These are phyloP conservation scores for Drosophila quinaria DNA, from an alignment of 2,888 invertebrate species.

Conservation along the genomic window DNA sequence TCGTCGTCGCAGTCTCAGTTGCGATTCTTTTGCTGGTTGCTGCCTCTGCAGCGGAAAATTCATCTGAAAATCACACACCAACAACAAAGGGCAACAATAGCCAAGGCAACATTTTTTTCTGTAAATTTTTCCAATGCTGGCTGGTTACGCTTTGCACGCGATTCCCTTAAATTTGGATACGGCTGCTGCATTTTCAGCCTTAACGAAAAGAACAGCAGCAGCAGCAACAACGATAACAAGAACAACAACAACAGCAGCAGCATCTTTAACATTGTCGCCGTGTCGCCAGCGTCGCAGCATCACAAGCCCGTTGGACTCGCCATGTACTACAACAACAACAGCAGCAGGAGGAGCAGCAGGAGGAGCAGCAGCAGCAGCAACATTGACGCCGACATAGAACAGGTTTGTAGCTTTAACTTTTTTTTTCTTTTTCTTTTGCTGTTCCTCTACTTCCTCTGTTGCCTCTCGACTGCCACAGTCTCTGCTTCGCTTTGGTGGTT, in stretches of 20 bases:
- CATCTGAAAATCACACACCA: slow-evolving; percentile 55
- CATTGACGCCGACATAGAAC: slow-evolving; percentile 66
- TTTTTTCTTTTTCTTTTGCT: slow-evolving; percentile 33
- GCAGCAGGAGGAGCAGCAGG: slow-evolving; percentile 33
- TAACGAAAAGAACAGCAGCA: slow-evolving; percentile 42
- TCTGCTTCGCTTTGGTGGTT: slow-evolving; percentile 43
- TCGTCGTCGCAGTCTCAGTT: slow-evolving; percentile 51
- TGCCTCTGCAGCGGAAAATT: slow-evolving; percentile 70
- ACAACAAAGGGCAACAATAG: slow-evolving; percentile 37
- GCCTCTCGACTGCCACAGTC: slow-evolving; percentile 22
- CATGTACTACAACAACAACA: slow-evolving; percentile 60
- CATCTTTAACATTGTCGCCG: slow-evolving; percentile 71
- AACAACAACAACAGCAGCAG: slow-evolving; percentile 37
- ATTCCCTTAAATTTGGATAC: slow-evolving; percentile 61
- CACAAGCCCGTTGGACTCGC: slow-evolving; percentile 60
- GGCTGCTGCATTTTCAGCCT: slow-evolving; percentile 41
- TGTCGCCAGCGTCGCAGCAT: slow-evolving; percentile 68
- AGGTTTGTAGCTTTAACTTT: slow-evolving; percentile 67
- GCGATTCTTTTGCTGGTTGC: slow-evolving; percentile 66
- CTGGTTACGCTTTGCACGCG: slow-evolving; percentile 70
- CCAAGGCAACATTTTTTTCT: slow-evolving; percentile 36
- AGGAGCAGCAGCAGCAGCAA: slow-evolving; percentile 29
- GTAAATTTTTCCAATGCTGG: slow-evolving; percentile 68
- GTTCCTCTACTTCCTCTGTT: slow-evolving; percentile 9
- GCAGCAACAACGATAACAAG: slow-evolving; percentile 29